A percentile compares a stretch with the other conserved stretches of the same genome.
Conservation (phyloP, 2,797 vertebrate genomes). For the Catharus ustulatus region DNA sequence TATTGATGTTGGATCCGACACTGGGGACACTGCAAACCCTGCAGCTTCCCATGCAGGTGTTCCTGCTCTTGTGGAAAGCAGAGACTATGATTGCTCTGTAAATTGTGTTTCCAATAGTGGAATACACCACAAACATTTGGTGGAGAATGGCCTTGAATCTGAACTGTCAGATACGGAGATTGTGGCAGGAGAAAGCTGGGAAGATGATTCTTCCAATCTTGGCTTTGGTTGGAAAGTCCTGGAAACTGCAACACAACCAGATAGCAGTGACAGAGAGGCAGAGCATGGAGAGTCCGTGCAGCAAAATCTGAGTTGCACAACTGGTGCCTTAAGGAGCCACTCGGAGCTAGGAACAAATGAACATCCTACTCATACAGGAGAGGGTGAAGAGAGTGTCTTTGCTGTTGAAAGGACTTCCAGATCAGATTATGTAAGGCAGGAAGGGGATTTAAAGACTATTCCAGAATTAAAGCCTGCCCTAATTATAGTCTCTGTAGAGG, state of each 20-base stretch:
- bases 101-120: background rate
- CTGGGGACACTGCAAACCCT: background rate
- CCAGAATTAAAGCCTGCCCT: conserved; percentile 23
- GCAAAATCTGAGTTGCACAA: background rate
- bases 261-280: background rate
- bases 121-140: background rate
- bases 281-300: background rate
- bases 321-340: background rate
- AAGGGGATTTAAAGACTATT: background rate
- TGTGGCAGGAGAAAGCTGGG: background rate
- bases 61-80: conserved; percentile 39
- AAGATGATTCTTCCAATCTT: background rate
- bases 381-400: background rate
- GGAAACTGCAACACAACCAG: background rate
- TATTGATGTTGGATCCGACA: background rate
- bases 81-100: background rate
- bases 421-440: background rate
- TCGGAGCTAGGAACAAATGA: background rate
- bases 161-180: background rate
- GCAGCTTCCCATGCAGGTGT: background rate
- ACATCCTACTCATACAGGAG: background rate
- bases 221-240: background rate
- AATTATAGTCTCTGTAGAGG: conserved; percentile 54
- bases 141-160: background rate
- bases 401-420: background rate